These are phyloP conservation scores for Eucera pruinosa DNA, from an alignment of 2,888 invertebrate genomes.

Conservation along the genomic window DNA sequence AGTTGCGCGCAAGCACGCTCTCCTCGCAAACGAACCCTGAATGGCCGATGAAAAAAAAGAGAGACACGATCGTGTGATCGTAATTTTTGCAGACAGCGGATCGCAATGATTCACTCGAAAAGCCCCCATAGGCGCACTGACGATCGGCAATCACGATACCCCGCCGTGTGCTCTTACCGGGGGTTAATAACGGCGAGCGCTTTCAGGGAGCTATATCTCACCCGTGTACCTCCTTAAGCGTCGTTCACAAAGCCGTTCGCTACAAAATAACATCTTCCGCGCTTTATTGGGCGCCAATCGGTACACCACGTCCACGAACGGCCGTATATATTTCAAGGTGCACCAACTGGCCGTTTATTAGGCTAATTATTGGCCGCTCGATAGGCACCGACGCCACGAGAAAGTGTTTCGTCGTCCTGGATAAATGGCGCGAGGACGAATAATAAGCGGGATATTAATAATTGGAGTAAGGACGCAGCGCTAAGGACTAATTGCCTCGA, in stretches of 20 bases:
- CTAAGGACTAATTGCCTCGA: slow-evolving; percentile 12
- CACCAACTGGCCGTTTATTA: slow-evolving; percentile 50
- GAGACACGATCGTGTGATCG: slow-evolving; percentile 70
- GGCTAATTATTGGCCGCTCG: slow-evolving; percentile 67
- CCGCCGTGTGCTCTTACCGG: slow-evolving; percentile 66
- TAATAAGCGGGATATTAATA: slow-evolving; percentile 60
- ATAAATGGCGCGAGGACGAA: slow-evolving; percentile 59
- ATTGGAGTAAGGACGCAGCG: slow-evolving; percentile 33
- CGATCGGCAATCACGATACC: slow-evolving; percentile 76
- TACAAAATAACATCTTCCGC: slow-evolving; percentile 73
- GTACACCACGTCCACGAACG: slow-evolving; percentile 18
- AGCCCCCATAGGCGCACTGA: slow-evolving; percentile 65
- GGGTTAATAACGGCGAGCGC: slow-evolving; percentile 76
- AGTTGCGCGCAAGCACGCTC: slow-evolving; percentile 14
- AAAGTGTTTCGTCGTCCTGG: slow-evolving; percentile 52
- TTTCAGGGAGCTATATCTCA: slow-evolving; percentile 77
- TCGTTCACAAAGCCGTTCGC: slow-evolving; percentile 66
- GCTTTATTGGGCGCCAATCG: slow-evolving; percentile 66
- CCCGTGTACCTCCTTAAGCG: slow-evolving; percentile 64
- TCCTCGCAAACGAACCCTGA: no score
- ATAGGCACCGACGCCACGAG: slow-evolving; percentile 22
- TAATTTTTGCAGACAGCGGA: slow-evolving; percentile 69
- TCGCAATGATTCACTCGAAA: slow-evolving; percentile 71
- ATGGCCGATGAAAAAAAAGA: slow-evolving; percentile 34
- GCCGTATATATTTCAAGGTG: slow-evolving; percentile 45